A percentile compares a stretch with the other conserved stretches of the same genome.
phyloP scores from a whole-genome alignment of 2,888 invertebrate genomes.

The Ormyrus pomaceus region DNA sequence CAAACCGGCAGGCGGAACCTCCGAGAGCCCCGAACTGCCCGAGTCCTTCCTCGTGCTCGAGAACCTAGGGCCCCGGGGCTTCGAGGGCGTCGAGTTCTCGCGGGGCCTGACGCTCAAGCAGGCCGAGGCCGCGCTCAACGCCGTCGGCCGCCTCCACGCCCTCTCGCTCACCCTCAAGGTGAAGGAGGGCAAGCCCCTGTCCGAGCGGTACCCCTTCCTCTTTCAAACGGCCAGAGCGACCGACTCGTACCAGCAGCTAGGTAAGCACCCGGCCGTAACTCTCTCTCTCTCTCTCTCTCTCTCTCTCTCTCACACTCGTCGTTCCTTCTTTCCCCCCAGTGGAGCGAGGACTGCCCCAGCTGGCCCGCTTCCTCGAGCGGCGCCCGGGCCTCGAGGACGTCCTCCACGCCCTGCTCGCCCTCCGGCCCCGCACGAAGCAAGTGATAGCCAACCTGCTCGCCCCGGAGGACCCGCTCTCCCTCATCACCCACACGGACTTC shows the following conservation, averaged over 20 bases:
- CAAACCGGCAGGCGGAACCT: constrained; percentile 76
- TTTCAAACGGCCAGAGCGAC: constrained; percentile 88
- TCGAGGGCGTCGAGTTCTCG: constrained; percentile 82
- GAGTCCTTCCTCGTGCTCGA: constrained; percentile 86
- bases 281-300: no score
- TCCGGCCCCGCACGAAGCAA: constrained; percentile 83
- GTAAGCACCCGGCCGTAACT: constrained; percentile 4
- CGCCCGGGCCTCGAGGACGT: constrained; percentile 81
- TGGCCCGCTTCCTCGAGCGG: constrained; percentile 83
- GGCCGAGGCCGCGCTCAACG: constrained; percentile 83
- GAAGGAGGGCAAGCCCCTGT: constrained; percentile 76
- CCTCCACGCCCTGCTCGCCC: constrained; percentile 79
- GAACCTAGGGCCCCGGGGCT: constrained; percentile 83
- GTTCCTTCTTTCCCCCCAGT: constrained; percentile 72
- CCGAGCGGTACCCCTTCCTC: constrained; percentile 81
- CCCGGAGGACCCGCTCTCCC: constrained; percentile 84
- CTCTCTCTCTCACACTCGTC: no score
- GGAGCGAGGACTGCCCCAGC: constrained; percentile 85
- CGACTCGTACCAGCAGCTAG: constrained; percentile 86
- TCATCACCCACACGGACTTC: constrained; percentile 89
- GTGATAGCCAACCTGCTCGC: constrained; percentile 84
- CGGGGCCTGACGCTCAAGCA: constrained; percentile 82
- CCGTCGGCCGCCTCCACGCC: constrained; percentile 85
- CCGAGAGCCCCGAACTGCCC: constrained; percentile 75
- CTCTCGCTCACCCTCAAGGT: constrained; percentile 82